phyloP scores from a whole-genome alignment of 2,797 vertebrate species.

The Xenentodon cancila region DNA sequence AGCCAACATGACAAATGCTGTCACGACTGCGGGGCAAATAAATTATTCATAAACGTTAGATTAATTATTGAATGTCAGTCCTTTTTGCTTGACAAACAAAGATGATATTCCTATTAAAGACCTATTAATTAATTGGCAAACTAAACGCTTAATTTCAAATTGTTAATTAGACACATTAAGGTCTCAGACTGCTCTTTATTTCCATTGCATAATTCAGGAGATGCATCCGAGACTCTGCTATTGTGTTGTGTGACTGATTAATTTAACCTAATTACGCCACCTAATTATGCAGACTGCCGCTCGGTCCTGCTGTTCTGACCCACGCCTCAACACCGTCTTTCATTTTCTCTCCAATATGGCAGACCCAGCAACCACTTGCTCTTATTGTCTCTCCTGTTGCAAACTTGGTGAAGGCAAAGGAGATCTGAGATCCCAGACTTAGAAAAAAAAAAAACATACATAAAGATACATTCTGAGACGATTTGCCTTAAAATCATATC shows the following conservation, averaged over 20 bases:
- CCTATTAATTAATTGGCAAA: not conserved
- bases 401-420: not conserved
- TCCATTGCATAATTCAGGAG: constrained; percentile 10
- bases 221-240: constrained; percentile 17
- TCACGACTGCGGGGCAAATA: no score
- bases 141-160: constrained; percentile 7
- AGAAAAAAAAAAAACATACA: no score
- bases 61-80: no score
- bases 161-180: constrained; percentile 11
- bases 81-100: not conserved
- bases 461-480: no score
- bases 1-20: no score
- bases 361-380: constrained; percentile 22
- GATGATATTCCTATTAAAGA: not conserved
- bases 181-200: not conserved
- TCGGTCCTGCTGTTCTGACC: constrained; percentile 37
- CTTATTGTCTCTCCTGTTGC: constrained; percentile 8
- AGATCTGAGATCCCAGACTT: not conserved
- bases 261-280: constrained; percentile 54
- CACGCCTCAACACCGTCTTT: not conserved
- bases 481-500: not conserved
- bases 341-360: constrained; percentile 17
- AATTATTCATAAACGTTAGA: no score
- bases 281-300: constrained; percentile 52
- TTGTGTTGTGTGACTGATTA: constrained; percentile 49